Conservation (phyloP, 1,140 invertebrate genomes). For the Zaprionus kolodkinae region DNA sequence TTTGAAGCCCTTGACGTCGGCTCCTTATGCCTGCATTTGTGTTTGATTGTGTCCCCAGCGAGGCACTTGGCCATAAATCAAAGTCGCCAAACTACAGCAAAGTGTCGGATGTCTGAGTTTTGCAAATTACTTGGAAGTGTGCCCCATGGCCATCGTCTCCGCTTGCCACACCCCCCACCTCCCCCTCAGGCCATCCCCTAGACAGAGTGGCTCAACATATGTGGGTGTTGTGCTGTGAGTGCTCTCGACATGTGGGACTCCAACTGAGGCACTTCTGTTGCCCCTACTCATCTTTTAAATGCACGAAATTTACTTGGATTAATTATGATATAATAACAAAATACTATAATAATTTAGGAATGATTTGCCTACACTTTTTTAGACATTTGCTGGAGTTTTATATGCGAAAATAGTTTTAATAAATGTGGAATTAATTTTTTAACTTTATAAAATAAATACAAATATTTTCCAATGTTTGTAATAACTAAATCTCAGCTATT, state of each 20-base stretch:
- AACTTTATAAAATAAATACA: too few species aligned
- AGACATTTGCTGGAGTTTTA: too few species aligned
- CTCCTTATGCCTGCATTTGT: slow-evolving; percentile 55
- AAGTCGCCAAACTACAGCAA: slow-evolving; percentile 76
- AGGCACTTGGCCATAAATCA: slow-evolving; percentile 67
- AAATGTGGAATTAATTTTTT: too few species aligned
- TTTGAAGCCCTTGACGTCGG: slow-evolving; percentile 47
- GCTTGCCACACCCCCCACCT: background rate
- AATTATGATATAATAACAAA: background rate
- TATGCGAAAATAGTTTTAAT: background rate
- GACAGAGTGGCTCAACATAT: slow-evolving; percentile 66
- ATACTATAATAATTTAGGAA: background rate
- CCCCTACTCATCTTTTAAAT: background rate
- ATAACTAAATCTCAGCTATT: too few species aligned
- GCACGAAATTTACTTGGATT: background rate
- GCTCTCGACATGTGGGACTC: background rate
- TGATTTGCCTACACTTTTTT: too few species aligned
- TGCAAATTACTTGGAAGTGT: slow-evolving; percentile 80
- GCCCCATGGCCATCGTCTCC: slow-evolving; percentile 53
- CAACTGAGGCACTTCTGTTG: background rate
- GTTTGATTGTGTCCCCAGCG: slow-evolving; percentile 55
- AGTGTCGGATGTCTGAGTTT: slow-evolving; percentile 75
- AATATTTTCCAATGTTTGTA: too few species aligned
- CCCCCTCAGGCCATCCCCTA: background rate
- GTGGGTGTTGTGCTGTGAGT: slow-evolving; percentile 51